These are phyloP conservation scores for Eutrigla gurnardus DNA, from an alignment of 2,797 vertebrate genomes.

Conservation along the genomic window DNA sequence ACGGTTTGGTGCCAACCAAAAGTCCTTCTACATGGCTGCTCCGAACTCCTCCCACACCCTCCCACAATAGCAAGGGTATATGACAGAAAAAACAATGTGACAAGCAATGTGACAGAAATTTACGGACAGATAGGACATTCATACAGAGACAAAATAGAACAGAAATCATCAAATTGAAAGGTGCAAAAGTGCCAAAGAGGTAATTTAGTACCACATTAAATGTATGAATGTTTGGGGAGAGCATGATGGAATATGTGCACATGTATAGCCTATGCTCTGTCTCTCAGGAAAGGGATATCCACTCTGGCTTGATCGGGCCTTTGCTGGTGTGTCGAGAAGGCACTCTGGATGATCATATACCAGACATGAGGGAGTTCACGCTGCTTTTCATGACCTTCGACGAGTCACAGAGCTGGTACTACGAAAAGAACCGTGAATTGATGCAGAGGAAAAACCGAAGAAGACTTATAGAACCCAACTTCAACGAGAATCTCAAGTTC, in stretches of 20 bases:
- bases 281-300: slow-evolving; percentile 91
- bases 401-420: slow-evolving; percentile 97
- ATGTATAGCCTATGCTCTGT: neutral
- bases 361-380: slow-evolving; percentile 85
- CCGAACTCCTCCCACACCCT: no score
- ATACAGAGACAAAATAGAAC: neutral
- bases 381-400: slow-evolving; percentile 96
- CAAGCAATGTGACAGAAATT: neutral
- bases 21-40: no score
- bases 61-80: no score
- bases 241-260: neutral
- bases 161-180: neutral
- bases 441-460: slow-evolving; percentile 73
- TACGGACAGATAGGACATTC: neutral
- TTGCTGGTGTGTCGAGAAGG: slow-evolving; percentile 91
- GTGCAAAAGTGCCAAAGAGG: no score
- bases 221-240: neutral
- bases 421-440: slow-evolving; percentile 78
- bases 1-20: no score
- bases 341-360: slow-evolving; percentile 72
- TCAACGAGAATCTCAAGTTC: slow-evolving; percentile 85
- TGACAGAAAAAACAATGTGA: no score
- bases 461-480: slow-evolving; percentile 55
- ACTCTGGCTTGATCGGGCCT: slow-evolving; percentile 95
- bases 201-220: neutral